Percentiles rank a stretch among this genome's conserved stretches.
Evolutionary conservation across 2,888 invertebrate species (phyloP).

Genomic region (Chloromyia formosa): DNA sequence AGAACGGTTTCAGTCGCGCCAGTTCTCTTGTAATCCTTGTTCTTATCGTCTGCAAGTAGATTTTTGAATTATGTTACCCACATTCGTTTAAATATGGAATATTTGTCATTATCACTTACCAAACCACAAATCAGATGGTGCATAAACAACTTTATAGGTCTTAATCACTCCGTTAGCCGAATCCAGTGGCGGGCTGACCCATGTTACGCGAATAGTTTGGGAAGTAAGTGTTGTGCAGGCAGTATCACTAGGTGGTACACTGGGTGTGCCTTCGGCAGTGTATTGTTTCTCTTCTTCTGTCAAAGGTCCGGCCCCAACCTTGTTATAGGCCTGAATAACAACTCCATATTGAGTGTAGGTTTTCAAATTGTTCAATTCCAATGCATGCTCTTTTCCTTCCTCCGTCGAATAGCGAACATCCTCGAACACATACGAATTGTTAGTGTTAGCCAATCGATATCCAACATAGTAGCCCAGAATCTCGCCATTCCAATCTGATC

Average conservation of each 20-base stretch:
- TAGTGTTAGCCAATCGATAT: slow-evolving; percentile 83
- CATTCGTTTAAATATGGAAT: background rate
- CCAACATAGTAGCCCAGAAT: slow-evolving; percentile 91
- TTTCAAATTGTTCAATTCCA: slow-evolving; percentile 82
- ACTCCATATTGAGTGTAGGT: slow-evolving; percentile 97
- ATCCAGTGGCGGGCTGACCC: slow-evolving; percentile 92
- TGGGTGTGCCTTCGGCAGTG: slow-evolving; percentile 93
- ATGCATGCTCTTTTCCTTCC: slow-evolving; percentile 88
- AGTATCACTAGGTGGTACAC: slow-evolving; percentile 90
- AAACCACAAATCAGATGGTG: slow-evolving; percentile 91
- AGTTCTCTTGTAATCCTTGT: slow-evolving; percentile 90
- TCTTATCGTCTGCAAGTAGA: slow-evolving; percentile 77
- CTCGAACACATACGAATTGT: slow-evolving; percentile 89
- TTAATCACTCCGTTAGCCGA: slow-evolving; percentile 95
- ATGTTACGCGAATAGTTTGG: slow-evolving; percentile 91
- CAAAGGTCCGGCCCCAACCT: slow-evolving; percentile 91
- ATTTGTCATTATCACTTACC: slow-evolving; percentile 69
- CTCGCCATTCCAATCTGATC: slow-evolving; percentile 92
- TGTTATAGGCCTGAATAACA: slow-evolving; percentile 94
- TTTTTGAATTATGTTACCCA: background rate
- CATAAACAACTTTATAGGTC: slow-evolving; percentile 94
- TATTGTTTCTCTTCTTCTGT: slow-evolving; percentile 89
- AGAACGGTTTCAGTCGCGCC: slow-evolving; percentile 92
- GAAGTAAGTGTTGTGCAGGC: slow-evolving; percentile 93
- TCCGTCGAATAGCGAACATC: slow-evolving; percentile 91